Percentiles rank a stretch among this genome's conserved stretches.
phyloP scores from a whole-genome alignment of 2,113 vertebrate species.

The Periophthalmus modestus region DNA sequence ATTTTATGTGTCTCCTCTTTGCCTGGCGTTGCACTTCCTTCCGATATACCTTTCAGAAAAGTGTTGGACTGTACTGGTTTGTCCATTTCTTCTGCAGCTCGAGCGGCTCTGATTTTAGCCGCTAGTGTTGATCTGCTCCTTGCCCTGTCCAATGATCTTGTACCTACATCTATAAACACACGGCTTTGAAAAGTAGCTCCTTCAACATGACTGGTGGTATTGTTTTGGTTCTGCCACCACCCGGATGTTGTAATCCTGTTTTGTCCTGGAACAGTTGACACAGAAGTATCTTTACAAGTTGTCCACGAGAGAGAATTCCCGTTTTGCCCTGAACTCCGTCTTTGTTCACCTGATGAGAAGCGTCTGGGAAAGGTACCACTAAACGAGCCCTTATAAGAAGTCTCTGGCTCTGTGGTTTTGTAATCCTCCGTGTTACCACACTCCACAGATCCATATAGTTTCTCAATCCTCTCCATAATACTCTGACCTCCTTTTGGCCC shows the following conservation, averaged over 20 bases:
- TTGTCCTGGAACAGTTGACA: conserved; percentile 5
- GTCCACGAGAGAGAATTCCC: conserved; percentile 17
- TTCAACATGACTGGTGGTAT: conserved; percentile 10
- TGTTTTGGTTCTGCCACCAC: conserved; percentile 19
- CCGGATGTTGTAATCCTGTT: conserved; percentile 6
- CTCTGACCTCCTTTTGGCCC: conserved; percentile 61
- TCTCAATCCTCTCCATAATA: conserved; percentile 71
- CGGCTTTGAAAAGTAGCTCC: background rate
- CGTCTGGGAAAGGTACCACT: conserved; percentile 60
- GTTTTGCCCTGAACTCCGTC: conserved; percentile 13
- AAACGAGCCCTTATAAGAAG: conserved; percentile 10
- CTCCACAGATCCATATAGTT: conserved; percentile 54
- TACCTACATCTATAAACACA: conserved; percentile 26
- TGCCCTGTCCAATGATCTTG: conserved; percentile 64
- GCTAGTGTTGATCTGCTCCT: conserved; percentile 47
- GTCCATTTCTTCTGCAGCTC: conserved; percentile 16
- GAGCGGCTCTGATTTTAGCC: conserved; percentile 37
- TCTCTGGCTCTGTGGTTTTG: conserved; percentile 7
- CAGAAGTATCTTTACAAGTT: conserved; percentile 15
- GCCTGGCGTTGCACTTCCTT: background rate
- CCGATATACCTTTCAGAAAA: background rate
- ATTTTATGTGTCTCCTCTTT: conserved; percentile 7
- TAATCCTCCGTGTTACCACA: conserved; percentile 36
- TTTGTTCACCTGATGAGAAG: conserved; percentile 25
- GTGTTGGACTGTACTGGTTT: background rate